These are phyloP conservation scores for Clitarchus hookeri DNA, from an alignment of 2,888 invertebrate genomes.

Conservation along the genomic window DNA sequence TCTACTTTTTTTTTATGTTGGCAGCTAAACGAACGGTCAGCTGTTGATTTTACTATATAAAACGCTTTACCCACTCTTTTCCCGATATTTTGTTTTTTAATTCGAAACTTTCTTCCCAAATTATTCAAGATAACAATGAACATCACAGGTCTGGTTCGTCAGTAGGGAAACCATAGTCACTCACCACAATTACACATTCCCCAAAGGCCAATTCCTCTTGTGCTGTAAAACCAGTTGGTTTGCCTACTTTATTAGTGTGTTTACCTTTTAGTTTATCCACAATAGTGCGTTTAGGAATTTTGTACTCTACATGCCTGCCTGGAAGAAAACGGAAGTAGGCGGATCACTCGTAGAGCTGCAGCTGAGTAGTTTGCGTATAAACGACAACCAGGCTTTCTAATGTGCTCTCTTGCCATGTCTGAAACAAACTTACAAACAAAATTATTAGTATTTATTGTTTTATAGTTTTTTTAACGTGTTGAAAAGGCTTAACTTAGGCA, in stretches of 20 bases:
- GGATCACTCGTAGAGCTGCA: neutral
- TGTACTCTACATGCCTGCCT: constrained; percentile 1
- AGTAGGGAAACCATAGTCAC: constrained; percentile 23
- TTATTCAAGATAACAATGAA: constrained; percentile 10
- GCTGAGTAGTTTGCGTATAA: neutral
- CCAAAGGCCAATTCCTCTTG: constrained; percentile 5
- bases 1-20: constrained; percentile 11
- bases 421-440: neutral
- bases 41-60: neutral
- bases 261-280: constrained; percentile 15
- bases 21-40: constrained; percentile 19
- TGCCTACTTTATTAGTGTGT: constrained; percentile 16
- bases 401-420: no score
- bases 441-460: neutral
- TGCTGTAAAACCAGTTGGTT: constrained; percentile 4
- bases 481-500: neutral
- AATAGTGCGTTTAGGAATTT: constrained; percentile 10
- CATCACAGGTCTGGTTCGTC: neutral
- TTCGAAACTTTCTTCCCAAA: neutral
- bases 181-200: neutral
- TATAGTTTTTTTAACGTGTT: neutral
- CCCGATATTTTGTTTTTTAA: neutral
- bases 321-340: no score
- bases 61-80: neutral
- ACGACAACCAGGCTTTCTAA: neutral